Evolutionary conservation across 2,113 vertebrate genomes (phyloP).

Genomic region (Megaleporinus macrocephalus): DNA sequence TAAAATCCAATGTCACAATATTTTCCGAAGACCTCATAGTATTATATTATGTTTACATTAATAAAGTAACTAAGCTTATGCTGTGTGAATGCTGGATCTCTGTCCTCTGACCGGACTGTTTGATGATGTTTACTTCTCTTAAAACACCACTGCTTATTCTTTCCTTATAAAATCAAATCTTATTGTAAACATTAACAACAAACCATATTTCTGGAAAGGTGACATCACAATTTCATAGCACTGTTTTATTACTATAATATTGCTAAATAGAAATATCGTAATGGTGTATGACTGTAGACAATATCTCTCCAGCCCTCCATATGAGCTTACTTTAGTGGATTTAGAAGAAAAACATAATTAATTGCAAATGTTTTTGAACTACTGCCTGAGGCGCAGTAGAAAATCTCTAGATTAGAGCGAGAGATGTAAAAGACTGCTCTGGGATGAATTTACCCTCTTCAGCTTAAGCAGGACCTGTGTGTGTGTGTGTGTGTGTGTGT

Average conservation of each 20-base stretch:
- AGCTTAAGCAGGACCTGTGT: background rate
- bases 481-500: background rate
- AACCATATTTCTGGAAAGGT: too few relatives aligned
- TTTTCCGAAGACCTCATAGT: too few relatives aligned
- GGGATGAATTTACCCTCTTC: constrained; percentile 4
- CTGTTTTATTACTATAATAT: too few relatives aligned
- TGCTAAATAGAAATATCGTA: background rate
- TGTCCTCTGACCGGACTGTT: too few relatives aligned
- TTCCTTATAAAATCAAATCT: too few relatives aligned
- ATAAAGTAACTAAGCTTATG: background rate
- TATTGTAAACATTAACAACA: too few relatives aligned
- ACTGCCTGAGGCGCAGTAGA: background rate
- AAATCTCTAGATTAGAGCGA: constrained; percentile 18
- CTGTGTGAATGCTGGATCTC: too few relatives aligned
- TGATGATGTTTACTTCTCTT: too few relatives aligned
- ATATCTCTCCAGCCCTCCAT: background rate
- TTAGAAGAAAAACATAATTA: constrained; percentile 26
- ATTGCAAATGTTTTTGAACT: constrained; percentile 15
- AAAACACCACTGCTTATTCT: too few relatives aligned
- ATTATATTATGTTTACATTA: background rate
- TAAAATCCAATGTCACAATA: too few relatives aligned
- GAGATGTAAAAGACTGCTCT: constrained; percentile 15
- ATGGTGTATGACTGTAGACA: background rate
- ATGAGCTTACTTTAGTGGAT: constrained; percentile 24
- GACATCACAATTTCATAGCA: too few relatives aligned